Percentiles rank a stretch among this genome's conserved stretches.
phyloP scores from a whole-genome alignment of 1,140 invertebrate species.

The Drosophila triauraria region DNA sequence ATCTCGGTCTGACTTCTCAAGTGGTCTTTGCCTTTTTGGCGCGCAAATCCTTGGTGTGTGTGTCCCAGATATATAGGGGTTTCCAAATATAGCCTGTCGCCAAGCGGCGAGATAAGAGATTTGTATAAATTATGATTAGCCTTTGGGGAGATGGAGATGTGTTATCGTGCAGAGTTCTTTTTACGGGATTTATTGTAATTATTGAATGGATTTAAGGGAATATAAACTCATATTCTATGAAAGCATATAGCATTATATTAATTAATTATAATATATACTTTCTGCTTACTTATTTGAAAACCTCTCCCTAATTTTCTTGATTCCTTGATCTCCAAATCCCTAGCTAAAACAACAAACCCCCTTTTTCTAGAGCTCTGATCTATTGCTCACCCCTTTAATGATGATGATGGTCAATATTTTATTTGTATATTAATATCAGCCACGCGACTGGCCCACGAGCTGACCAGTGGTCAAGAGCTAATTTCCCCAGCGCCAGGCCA shows the following conservation, averaged over 20 bases:
- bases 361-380: neutral
- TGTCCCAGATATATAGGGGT: conserved; percentile 41
- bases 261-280: too few relatives aligned
- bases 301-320: too few relatives aligned
- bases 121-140: conserved; percentile 27
- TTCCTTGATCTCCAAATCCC: too few relatives aligned
- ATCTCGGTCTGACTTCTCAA: conserved; percentile 55
- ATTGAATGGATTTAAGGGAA: neutral
- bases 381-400: conserved; percentile 40
- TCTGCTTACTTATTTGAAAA: too few relatives aligned
- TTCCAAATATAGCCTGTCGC: conserved; percentile 51
- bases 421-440: conserved; percentile 75
- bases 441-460: conserved; percentile 68
- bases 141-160: conserved; percentile 2
- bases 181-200: conserved; percentile 4
- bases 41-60: conserved; percentile 39
- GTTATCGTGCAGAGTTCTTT: neutral
- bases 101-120: conserved; percentile 36
- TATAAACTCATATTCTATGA: too few relatives aligned
- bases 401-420: conserved; percentile 67
- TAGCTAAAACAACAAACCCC: conserved; percentile 25
- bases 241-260: too few relatives aligned
- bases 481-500: conserved; percentile 56
- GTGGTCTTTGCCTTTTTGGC: conserved; percentile 52
- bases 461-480: conserved; percentile 75